Percentiles rank a stretch among this genome's conserved stretches.
Evolutionary conservation across 2,113 vertebrate species (phyloP).

Genomic region (Eira barbara): DNA sequence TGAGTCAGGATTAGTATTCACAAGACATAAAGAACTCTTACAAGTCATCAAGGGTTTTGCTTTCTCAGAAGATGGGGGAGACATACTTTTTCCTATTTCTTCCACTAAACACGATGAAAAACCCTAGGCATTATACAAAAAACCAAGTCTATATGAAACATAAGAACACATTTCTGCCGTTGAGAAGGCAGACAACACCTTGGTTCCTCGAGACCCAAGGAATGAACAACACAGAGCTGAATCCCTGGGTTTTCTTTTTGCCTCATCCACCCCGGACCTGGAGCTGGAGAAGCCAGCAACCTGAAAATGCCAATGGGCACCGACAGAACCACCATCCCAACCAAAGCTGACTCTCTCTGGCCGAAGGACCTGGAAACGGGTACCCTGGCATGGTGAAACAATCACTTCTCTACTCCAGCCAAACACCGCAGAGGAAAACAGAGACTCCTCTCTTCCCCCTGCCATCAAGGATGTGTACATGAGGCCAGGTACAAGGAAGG

Average conservation of each 20-base stretch:
- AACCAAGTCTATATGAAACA: not conserved
- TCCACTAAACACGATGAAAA: not conserved
- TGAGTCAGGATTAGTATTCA: not conserved
- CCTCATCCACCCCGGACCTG: not conserved
- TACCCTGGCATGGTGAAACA: not conserved
- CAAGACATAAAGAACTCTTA: not conserved
- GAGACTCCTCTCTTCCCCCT: rapidly evolving
- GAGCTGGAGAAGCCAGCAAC: not conserved
- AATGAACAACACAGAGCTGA: not conserved
- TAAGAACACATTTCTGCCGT: not conserved
- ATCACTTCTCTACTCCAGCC: not conserved
- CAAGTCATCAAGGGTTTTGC: not conserved
- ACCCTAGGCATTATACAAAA: not conserved
- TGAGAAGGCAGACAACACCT: not conserved
- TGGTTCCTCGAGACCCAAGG: not conserved
- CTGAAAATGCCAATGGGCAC: not conserved
- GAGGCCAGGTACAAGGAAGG: not conserved
- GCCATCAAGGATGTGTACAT: not conserved
- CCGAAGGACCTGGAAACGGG: not conserved
- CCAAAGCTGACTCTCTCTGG: not conserved
- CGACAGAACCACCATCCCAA: not conserved
- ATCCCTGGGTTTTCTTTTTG: not conserved
- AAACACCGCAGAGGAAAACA: not conserved
- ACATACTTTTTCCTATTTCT: not conserved
- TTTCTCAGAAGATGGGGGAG: not conserved